Base-by-base conservation (phyloP, 2,888 invertebrate species). In the Caenorhabditis drosophilae region DNA sequence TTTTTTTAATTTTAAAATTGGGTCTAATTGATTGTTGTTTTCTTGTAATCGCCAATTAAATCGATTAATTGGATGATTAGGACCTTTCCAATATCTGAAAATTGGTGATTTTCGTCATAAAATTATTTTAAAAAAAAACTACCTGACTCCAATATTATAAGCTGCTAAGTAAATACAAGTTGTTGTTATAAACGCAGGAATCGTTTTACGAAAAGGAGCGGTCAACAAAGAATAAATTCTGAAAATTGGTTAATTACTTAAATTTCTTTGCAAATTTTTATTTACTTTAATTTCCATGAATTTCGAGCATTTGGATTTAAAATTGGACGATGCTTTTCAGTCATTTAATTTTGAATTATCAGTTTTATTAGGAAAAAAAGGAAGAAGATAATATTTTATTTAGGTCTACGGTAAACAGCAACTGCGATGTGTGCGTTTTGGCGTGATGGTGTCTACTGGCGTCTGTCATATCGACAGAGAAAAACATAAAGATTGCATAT, bases 51-150 rank as follows among this genome's bases (percentile, higher is more conserved):
- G 18, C 66, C 66, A 66, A 40, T 48, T 59, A 20, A 58, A 64
- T 7, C 64, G 54, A 38, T 64, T 64, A 2, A 58, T 38, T 18
- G 64, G 64, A 35, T 64, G 64, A 2, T 46, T 18, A 4, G 53
- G 54, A n/a, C 64, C 58, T 58, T 64, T 64, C 64, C 64, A 64
- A 41, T 41, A 64, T 26, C 64, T 62, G 46, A 4, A 36, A 36
- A n/a, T n/a, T n/a, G 31, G 15, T 40, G n/a, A 40, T 18, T 31
- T 31, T n/a, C 6, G 40, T 40, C 40, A 9, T 20, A 15, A 20
- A 15, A 20, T 11, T 18, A 7, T 40, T 7, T 6, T 11, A 40
- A 40, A 18, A 11, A 7, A 40, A 40, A 40, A 40, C 9, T 51
- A 63, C 57, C 63, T 46, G 18, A 64, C 59, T 31, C 59, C 64